These are phyloP conservation scores for Grammomys dolichurus DNA, from an alignment of 2,113 vertebrate species.

Conservation along the genomic window DNA sequence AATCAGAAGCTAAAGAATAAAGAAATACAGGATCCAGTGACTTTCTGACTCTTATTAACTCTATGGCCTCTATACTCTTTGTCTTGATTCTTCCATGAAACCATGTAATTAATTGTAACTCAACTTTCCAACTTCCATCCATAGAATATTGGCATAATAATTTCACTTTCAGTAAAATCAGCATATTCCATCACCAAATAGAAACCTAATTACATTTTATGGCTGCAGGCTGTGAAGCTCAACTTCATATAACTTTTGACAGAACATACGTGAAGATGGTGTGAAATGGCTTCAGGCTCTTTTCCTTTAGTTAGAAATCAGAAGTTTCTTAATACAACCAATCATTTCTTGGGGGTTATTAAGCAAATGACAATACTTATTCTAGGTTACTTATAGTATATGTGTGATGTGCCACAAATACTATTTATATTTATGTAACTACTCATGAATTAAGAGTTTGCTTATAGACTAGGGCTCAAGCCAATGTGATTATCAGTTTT, in stretches of 20 bases:
- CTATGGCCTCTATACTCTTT: neutral
- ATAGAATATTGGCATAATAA: conserved; percentile 63
- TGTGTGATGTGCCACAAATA: neutral
- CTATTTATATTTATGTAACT: conserved; percentile 42
- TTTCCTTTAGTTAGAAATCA: conserved; percentile 71
- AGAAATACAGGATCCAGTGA: neutral
- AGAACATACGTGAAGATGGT: conserved; percentile 70
- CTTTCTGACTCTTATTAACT: conserved; percentile 12
- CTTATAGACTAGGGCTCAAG: neutral
- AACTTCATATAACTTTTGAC: conserved; percentile 74
- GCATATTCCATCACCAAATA: conserved; percentile 67
- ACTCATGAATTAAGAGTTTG: neutral
- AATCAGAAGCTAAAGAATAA: neutral
- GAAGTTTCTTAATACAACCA: conserved; percentile 56
- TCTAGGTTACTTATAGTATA: conserved; percentile 40
- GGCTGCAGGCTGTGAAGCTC: conserved; percentile 58
- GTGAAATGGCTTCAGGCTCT: conserved; percentile 63
- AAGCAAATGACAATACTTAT: conserved; percentile 46
- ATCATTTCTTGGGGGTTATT: conserved; percentile 63
- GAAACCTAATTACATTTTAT: conserved; percentile 71
- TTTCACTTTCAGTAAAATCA: conserved; percentile 60
- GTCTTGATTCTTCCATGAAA: conserved; percentile 16
- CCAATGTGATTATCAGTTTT: neutral
- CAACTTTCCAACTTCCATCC: conserved; percentile 7
- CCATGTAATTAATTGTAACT: conserved; percentile 62